phyloP scores from a whole-genome alignment of 2,113 vertebrate species.

The Colistium nudipinnis region DNA sequence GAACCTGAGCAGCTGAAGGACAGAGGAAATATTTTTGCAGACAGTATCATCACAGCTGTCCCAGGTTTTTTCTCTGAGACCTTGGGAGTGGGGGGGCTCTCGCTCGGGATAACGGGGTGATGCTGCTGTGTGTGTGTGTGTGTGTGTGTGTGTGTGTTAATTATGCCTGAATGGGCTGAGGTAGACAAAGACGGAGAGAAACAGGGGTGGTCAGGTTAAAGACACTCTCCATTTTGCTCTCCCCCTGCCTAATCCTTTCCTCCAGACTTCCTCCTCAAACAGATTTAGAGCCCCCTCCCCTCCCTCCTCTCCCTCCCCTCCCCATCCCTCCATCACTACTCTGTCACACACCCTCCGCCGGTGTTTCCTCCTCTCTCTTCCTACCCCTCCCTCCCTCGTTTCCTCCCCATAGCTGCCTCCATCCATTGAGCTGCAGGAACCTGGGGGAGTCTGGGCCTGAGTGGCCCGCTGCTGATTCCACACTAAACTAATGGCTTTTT shows the following conservation, averaged over 20 bases:
- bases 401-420: conserved; percentile 52
- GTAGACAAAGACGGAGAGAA: conserved; percentile 50
- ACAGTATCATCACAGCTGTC: conserved; percentile 75
- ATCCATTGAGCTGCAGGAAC: conserved; percentile 41
- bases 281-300: conserved; percentile 75
- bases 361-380: conserved; percentile 68
- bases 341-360: conserved; percentile 72
- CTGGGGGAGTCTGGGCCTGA: conserved; percentile 8
- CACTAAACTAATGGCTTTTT: conserved; percentile 44
- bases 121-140: conserved; percentile 23
- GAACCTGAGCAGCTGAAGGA: conserved; percentile 69
- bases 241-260: conserved; percentile 83
- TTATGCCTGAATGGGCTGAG: conserved; percentile 54
- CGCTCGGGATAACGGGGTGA: conserved; percentile 51
- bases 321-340: conserved; percentile 75
- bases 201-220: conserved; percentile 75
- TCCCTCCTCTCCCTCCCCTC: conserved; percentile 1
- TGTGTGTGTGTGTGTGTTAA: conserved; percentile 30
- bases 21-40: conserved; percentile 75
- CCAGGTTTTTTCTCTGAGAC: conserved; percentile 60
- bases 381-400: conserved; percentile 64
- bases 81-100: conserved; percentile 71
- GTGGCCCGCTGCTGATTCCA: conserved; percentile 50
- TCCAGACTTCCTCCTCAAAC: conserved; percentile 85
- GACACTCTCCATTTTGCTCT: conserved; percentile 61